These are phyloP conservation scores for Stegana nigrithorax DNA, from an alignment of 2,888 invertebrate genomes.

Conservation along the genomic window DNA sequence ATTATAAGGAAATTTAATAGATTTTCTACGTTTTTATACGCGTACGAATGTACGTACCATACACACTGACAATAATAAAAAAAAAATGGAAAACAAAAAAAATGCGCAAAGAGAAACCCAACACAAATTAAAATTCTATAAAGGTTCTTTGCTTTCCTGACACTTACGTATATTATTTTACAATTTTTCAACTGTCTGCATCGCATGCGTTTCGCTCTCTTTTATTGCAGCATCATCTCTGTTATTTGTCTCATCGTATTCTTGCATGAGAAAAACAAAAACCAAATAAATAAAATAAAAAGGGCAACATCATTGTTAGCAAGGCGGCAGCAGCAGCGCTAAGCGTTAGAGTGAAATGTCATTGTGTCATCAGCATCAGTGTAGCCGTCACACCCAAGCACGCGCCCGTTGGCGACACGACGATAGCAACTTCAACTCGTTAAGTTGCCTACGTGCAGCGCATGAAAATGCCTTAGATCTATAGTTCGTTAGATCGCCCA, in stretches of 20 bases:
- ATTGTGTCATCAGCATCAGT: slow-evolving; percentile 34
- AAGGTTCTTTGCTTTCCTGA: slow-evolving; percentile 37
- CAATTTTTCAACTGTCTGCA: slow-evolving; percentile 18
- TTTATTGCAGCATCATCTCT: slow-evolving; percentile 48
- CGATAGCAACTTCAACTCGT: neutral
- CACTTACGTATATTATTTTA: slow-evolving; percentile 9
- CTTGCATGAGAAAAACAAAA: slow-evolving; percentile 1
- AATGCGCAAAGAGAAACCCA: too few species aligned
- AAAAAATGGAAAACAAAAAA: too few species aligned
- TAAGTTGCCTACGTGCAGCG: slow-evolving; percentile 6
- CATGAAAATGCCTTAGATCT: too few species aligned
- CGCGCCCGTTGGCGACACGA: slow-evolving; percentile 32
- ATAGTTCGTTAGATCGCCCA: too few species aligned
- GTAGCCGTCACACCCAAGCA: slow-evolving; percentile 33
- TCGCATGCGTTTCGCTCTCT: slow-evolving; percentile 9
- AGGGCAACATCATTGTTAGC: slow-evolving; percentile 50
- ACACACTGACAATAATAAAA: slow-evolving; percentile 31
- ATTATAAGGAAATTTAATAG: slow-evolving; percentile 56
- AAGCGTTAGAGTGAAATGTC: slow-evolving; percentile 46
- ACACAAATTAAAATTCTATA: slow-evolving; percentile 55
- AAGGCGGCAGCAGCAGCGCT: too few species aligned
- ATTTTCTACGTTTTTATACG: slow-evolving; percentile 42
- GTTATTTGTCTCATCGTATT: slow-evolving; percentile 46
- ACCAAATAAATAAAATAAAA: slow-evolving; percentile 32
- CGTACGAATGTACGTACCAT: slow-evolving; percentile 11